A percentile compares a stretch with the other conserved stretches of the same genome.
Evolutionary conservation across 2,888 invertebrate genomes (phyloP).

Genomic region (Phania funesta): DNA sequence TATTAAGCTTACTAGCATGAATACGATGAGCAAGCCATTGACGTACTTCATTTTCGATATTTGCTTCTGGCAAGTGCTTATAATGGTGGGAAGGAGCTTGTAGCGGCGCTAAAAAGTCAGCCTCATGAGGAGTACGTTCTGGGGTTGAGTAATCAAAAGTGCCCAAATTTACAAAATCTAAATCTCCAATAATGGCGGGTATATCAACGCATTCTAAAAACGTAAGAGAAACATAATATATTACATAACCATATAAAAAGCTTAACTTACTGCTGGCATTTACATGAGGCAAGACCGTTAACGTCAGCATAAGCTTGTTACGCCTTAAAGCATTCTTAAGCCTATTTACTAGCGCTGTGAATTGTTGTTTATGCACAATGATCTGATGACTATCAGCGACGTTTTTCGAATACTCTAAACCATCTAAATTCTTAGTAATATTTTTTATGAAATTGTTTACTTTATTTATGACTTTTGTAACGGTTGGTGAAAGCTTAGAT

Average conservation of each 20-base stretch:
- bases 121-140: slow-evolving; percentile 87
- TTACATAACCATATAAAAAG: not conserved
- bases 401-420: slow-evolving; percentile 73
- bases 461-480: slow-evolving; percentile 81
- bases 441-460: slow-evolving; percentile 73
- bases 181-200: slow-evolving; percentile 85
- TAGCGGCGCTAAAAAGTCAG: slow-evolving; percentile 87
- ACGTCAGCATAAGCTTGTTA: slow-evolving; percentile 84
- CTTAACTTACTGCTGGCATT: slow-evolving; percentile 85
- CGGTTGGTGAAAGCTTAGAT: slow-evolving; percentile 87
- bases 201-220: slow-evolving; percentile 88
- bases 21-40: slow-evolving; percentile 83
- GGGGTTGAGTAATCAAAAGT: slow-evolving; percentile 90
- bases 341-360: slow-evolving; percentile 87
- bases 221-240: not conserved
- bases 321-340: slow-evolving; percentile 85
- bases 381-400: slow-evolving; percentile 87
- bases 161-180: slow-evolving; percentile 89
- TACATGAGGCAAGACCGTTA: slow-evolving; percentile 89
- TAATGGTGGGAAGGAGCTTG: slow-evolving; percentile 87
- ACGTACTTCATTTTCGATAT: slow-evolving; percentile 84
- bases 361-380: slow-evolving; percentile 88
- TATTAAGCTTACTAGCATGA: slow-evolving; percentile 85
- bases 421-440: slow-evolving; percentile 82
- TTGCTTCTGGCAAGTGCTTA: slow-evolving; percentile 82